Percentiles rank a stretch among this genome's conserved stretches.
Conservation (phyloP, 1,140 invertebrate genomes). For the Vollenhovia emeryi region DNA sequence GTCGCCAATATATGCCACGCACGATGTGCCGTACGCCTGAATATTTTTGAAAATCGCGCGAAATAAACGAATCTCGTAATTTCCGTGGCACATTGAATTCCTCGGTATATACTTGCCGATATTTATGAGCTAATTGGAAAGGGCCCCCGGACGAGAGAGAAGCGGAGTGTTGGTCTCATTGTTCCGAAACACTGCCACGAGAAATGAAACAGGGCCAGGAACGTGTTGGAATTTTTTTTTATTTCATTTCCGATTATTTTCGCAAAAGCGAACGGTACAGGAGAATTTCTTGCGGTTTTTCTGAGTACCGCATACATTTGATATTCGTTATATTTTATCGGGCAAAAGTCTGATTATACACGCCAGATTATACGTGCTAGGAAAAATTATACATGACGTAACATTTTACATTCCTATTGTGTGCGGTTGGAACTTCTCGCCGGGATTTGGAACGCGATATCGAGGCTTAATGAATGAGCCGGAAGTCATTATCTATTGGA, state of each 20-base stretch:
- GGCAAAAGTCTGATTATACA: neutral
- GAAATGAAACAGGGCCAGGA: neutral
- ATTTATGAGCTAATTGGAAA: conserved; percentile 47
- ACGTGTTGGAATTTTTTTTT: conserved; percentile 13
- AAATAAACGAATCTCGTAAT: conserved; percentile 6
- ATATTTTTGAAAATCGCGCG: conserved; percentile 35
- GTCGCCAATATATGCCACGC: neutral
- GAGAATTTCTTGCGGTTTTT: neutral
- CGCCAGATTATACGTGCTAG: too few relatives aligned
- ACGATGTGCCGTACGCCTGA: neutral
- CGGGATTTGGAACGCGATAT: neutral
- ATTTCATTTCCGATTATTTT: neutral
- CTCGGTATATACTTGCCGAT: neutral
- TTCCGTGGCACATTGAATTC: conserved; percentile 6
- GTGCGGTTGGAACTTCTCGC: neutral
- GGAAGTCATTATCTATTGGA: conserved; percentile 23
- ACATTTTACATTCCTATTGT: conserved; percentile 2
- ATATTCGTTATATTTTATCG: conserved; percentile 1
- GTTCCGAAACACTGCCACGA: neutral
- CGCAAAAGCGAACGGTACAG: neutral
- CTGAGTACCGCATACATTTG: neutral
- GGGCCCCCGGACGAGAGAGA: neutral
- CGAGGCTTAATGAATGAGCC: conserved; percentile 16
- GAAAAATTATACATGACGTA: neutral
- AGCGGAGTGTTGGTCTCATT: neutral